These are phyloP conservation scores for Xyrauchen texanus DNA, from an alignment of 2,113 vertebrate genomes.

Conservation along the genomic window DNA sequence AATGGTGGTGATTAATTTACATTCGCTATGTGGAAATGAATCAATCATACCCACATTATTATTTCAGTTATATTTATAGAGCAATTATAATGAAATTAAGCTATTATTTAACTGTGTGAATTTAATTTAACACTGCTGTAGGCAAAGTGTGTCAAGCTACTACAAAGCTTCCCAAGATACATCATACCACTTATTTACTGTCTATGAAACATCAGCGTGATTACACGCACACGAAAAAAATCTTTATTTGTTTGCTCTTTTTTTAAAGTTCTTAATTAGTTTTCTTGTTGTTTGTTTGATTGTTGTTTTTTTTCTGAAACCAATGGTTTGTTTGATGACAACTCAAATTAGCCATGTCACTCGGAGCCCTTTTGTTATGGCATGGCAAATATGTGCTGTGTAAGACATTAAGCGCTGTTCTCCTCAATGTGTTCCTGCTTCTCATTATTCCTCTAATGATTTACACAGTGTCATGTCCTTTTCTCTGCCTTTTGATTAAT, in stretches of 20 bases:
- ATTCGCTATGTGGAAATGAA: background rate
- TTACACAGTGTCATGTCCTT: conserved; percentile 66
- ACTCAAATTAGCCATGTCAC: conserved; percentile 71
- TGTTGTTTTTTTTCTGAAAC: conserved; percentile 7
- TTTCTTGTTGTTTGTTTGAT: background rate
- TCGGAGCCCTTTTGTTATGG: conserved; percentile 69
- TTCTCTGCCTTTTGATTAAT: conserved; percentile 69
- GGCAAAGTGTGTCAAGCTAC: background rate
- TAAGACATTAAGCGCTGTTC: conserved; percentile 53
- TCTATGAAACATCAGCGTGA: background rate
- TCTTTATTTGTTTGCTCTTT: conserved; percentile 1
- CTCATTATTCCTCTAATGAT: conserved; percentile 67
- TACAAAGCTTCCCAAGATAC: background rate
- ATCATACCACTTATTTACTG: background rate
- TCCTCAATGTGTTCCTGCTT: conserved; percentile 1
- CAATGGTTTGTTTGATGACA: conserved; percentile 11
- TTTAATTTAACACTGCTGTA: conserved; percentile 15
- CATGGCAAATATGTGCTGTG: conserved; percentile 40
- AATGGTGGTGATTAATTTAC: background rate
- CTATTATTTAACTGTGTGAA: conserved; percentile 16
- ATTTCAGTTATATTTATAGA: background rate
- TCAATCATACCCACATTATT: background rate
- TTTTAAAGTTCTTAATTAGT: background rate
- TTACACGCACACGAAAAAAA: background rate
- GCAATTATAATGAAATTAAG: background rate